Base-by-base conservation (phyloP, 2,113 vertebrate genomes). In the Galeopterus variegatus region DNA sequence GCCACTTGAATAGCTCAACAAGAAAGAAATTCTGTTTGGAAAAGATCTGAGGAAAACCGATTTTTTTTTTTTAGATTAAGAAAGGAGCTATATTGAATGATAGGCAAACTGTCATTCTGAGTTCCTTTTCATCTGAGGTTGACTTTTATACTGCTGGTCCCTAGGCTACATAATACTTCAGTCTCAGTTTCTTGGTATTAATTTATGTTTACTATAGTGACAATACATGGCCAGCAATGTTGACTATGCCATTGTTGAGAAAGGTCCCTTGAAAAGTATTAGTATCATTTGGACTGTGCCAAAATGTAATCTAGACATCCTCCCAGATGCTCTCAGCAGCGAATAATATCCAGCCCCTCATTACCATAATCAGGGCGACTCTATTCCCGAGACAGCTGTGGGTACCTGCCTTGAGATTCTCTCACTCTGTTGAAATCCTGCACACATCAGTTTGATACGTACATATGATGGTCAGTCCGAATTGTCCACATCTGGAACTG, bases 271-370 rank as follows among this genome's bases (percentile, higher is more conserved):
- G 84, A 93, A 86, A 52, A 95, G 75, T 95, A 92, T 90, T 76
- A 56, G 26, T 62, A 90, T 97, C 80, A 96, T 96, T 82, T 94
- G 73, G 83, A 94, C 21, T 45, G 60, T 64, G 33, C 52, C 8
- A 98, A 98, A 98, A 98, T 83, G 84, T 93, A 97, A 98, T 96
- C 97, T 96, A 96, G 96, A 88, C 96, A 90, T 60, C 67, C 96
- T 98, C 80, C 82, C 65, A 96, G 87, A 92, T 93, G 98, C 95
- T 94, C 58, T 62, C 94, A 95, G 98, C 98, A 98, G 98, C 98
- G 97, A 98, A 97, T 96, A 99, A 98, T 96, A 96, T 96, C 97
- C 96, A 98, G 98, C 98, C 98, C 98, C 98, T 98, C 98, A 98
- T 98, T 98, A 92, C 94, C 98, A 86, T 97, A 98, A 98, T 95